These are phyloP conservation scores for Pachycephus smyrnensis DNA, from an alignment of 2,888 invertebrate genomes.

Conservation along the genomic window DNA sequence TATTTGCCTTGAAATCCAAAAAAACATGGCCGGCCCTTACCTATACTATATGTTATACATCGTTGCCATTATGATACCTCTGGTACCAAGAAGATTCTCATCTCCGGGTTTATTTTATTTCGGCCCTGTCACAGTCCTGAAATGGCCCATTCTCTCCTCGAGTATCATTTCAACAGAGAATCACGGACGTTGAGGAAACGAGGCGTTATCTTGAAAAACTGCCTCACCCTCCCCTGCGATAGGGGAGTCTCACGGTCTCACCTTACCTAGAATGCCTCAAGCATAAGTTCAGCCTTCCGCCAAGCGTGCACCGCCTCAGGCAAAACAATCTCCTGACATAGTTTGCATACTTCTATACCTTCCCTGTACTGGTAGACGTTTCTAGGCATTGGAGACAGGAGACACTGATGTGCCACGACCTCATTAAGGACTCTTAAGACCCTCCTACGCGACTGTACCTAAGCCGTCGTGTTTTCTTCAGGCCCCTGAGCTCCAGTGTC, in stretches of 20 bases:
- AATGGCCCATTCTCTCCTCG: slow-evolving; percentile 8
- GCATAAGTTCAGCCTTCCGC: not conserved
- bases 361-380: slow-evolving; percentile 11
- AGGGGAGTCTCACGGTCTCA: slow-evolving; percentile 14
- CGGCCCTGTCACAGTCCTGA: not conserved
- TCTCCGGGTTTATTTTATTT: slow-evolving; percentile 8
- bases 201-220: slow-evolving; percentile 22
- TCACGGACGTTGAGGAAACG: slow-evolving; percentile 16
- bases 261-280: not conserved
- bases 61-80: not conserved
- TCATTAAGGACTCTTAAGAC: slow-evolving; percentile 41
- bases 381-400: slow-evolving; percentile 35
- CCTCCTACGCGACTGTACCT: slow-evolving; percentile 9
- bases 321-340: slow-evolving; percentile 33
- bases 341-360: slow-evolving; percentile 45
- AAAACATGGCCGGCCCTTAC: too few relatives aligned
- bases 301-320: not conserved
- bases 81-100: not conserved
- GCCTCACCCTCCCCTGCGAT: not conserved
- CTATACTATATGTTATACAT: not conserved
- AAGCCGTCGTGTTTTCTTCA: not conserved
- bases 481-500: not conserved
- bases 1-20: too few relatives aligned
- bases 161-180: slow-evolving; percentile 12
- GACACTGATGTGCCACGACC: slow-evolving; percentile 37